These are phyloP conservation scores for Orthosia cruda DNA, from an alignment of 2,888 invertebrate species.

Conservation along the genomic window DNA sequence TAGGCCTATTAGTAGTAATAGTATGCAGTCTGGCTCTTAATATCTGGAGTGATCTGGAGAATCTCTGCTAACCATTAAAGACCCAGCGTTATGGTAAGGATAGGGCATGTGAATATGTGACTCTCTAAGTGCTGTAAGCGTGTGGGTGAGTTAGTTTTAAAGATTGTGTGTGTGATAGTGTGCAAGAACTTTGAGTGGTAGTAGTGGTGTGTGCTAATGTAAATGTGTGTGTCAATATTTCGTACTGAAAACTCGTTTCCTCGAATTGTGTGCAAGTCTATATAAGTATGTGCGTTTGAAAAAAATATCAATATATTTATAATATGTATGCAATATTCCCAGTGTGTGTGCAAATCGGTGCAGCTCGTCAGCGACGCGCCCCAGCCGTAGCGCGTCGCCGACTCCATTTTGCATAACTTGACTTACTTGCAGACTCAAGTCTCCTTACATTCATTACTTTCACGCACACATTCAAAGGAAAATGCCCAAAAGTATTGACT, in stretches of 20 bases:
- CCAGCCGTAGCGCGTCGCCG: constrained; percentile 51
- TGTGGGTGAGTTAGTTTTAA: neutral
- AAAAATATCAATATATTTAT: neutral
- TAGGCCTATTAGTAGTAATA: too few species aligned
- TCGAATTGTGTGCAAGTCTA: neutral
- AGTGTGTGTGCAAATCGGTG: neutral
- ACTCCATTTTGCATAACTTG: neutral
- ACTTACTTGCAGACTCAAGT: neutral
- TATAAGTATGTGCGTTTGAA: neutral
- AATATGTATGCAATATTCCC: neutral
- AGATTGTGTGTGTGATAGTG: neutral
- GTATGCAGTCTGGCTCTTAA: neutral
- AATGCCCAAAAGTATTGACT: neutral
- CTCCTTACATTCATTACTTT: neutral
- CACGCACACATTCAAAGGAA: neutral
- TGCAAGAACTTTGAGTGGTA: too few species aligned
- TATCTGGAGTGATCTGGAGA: too few species aligned
- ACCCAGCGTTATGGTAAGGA: neutral
- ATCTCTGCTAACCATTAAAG: constrained; percentile 19
- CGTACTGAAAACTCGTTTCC: neutral
- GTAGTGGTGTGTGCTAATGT: neutral
- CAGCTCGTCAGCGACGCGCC: constrained; percentile 30
- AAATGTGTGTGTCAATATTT: neutral
- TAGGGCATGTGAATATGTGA: neutral
- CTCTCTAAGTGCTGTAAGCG: neutral